Evolutionary conservation across 2,888 invertebrate genomes (phyloP).

Genomic region (Drosophila phalerata): DNA sequence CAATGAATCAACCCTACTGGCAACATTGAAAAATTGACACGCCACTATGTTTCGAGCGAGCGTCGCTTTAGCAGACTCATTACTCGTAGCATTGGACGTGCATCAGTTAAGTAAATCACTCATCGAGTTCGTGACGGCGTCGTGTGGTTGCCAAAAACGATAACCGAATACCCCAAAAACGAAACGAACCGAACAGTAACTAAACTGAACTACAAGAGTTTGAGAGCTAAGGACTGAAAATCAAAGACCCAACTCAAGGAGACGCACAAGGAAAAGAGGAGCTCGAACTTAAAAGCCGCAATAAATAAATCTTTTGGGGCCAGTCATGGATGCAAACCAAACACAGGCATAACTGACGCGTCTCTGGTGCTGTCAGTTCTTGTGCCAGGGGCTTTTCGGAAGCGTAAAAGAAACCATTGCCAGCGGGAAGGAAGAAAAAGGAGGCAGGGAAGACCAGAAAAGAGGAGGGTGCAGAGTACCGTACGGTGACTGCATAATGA

Average conservation of each 20-base stretch:
- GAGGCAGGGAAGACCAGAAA: constrained; percentile 15
- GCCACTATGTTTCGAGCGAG: constrained; percentile 8
- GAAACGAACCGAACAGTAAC: neutral
- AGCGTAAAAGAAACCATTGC: constrained; percentile 42
- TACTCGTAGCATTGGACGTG: constrained; percentile 58
- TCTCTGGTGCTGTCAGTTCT: constrained; percentile 66
- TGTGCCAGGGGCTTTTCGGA: constrained; percentile 56
- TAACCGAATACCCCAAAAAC: constrained; percentile 20
- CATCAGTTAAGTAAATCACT: constrained; percentile 66
- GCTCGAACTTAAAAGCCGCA: constrained; percentile 71
- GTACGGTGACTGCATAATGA: constrained; percentile 72
- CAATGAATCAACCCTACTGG: neutral
- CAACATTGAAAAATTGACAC: constrained; percentile 11
- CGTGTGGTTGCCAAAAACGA: constrained; percentile 25
- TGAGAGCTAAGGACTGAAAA: constrained; percentile 34
- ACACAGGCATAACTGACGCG: constrained; percentile 54
- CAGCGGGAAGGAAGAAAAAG: constrained; percentile 5
- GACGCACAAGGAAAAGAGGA: neutral
- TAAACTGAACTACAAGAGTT: neutral
- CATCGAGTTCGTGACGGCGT: constrained; percentile 52
- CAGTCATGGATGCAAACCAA: constrained; percentile 57
- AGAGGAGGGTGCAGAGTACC: neutral
- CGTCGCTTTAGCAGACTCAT: constrained; percentile 35
- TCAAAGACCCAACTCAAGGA: constrained; percentile 59
- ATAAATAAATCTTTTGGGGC: constrained; percentile 75